Evolutionary conservation across 2,797 vertebrate genomes (phyloP).

Genomic region (Lepus townsendii): DNA sequence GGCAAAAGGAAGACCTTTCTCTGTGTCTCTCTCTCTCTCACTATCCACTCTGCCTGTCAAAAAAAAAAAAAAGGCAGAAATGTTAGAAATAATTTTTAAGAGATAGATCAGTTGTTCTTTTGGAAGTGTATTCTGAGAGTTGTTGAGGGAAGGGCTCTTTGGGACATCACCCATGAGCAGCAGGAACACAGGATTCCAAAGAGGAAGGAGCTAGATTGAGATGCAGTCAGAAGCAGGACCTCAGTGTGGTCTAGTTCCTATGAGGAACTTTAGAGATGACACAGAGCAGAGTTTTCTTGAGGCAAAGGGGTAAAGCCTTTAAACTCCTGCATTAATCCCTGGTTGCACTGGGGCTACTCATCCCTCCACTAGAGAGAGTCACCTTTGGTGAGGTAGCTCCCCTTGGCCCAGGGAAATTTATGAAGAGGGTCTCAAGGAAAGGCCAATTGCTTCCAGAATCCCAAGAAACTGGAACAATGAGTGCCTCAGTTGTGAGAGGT

Average conservation of each 20-base stretch:
- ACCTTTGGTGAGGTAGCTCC: neutral
- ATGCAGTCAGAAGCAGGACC: neutral
- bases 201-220: neutral
- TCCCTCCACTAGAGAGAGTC: neutral
- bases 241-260: neutral
- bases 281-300: neutral
- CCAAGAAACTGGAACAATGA: too few relatives aligned
- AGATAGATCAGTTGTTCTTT: neutral
- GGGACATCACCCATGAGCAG: neutral
- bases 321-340: neutral
- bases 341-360: neutral
- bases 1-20: too few relatives aligned
- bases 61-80: neutral
- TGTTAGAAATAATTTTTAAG: neutral
- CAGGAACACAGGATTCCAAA: neutral
- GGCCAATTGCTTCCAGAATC: neutral
- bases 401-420: too few relatives aligned
- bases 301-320: neutral
- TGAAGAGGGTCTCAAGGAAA: neutral
- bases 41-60: too few relatives aligned
- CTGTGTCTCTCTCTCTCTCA: too few relatives aligned
- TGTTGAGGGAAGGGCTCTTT: too few relatives aligned
- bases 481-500: accelerated
- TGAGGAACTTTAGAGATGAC: neutral
- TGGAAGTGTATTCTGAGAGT: neutral